Conservation (phyloP, 2,888 invertebrate species). For the Eupithecia vulgata region DNA sequence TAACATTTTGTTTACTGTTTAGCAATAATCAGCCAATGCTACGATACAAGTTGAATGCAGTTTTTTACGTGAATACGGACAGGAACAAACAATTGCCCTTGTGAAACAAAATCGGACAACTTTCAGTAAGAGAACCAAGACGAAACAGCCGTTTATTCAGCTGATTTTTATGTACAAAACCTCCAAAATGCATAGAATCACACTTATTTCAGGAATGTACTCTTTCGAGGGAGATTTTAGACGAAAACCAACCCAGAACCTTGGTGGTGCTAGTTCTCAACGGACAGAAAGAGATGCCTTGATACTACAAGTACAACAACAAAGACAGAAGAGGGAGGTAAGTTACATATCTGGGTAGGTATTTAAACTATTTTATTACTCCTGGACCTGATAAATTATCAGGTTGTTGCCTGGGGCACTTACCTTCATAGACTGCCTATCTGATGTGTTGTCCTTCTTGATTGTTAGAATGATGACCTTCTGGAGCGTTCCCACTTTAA, state of each 20-base stretch:
- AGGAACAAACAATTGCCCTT: background rate
- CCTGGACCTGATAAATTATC: background rate
- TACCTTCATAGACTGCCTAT: background rate
- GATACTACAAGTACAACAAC: conserved; percentile 91
- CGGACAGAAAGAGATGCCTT: conserved; percentile 87
- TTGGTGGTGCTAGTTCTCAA: conserved; percentile 92
- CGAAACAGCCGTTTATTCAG: conserved; percentile 53
- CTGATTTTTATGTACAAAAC: conserved; percentile 67
- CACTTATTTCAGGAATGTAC: conserved; percentile 78
- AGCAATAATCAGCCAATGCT: background rate
- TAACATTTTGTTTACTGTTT: background rate
- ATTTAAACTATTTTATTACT: background rate
- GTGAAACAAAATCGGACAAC: background rate
- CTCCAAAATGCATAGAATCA: conserved; percentile 3
- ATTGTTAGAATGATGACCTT: background rate
- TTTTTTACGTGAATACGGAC: conserved; percentile 6
- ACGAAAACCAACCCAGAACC: conserved; percentile 93
- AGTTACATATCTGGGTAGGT: conserved; percentile 11
- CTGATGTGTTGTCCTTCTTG: background rate
- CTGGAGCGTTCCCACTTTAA: background rate
- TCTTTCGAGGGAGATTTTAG: conserved; percentile 96
- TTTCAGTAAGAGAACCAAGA: conserved; percentile 28
- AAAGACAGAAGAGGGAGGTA: conserved; percentile 94
- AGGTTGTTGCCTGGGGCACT: background rate
- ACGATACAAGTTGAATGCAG: background rate